Evolutionary conservation across 2,888 invertebrate species (phyloP).

Genomic region (Hypselothyrea guttata): DNA sequence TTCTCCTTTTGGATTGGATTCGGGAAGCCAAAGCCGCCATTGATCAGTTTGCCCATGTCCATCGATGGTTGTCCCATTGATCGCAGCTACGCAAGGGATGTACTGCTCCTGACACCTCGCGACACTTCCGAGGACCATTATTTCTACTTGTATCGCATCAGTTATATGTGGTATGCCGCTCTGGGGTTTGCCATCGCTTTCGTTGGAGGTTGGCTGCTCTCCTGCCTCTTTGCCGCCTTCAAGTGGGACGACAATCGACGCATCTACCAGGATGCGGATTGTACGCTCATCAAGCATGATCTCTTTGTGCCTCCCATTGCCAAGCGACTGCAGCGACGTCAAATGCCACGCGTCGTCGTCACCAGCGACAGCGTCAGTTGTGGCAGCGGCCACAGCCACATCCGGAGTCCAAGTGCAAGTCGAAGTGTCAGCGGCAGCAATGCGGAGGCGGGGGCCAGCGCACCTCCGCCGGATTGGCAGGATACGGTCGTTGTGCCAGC

Average conservation of each 20-base stretch:
- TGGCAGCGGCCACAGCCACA: conserved; percentile 34
- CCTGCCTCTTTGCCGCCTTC: conserved; percentile 81
- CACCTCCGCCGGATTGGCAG: conserved; percentile 8
- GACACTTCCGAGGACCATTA: conserved; percentile 48
- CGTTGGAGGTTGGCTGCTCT: conserved; percentile 83
- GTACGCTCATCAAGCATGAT: conserved; percentile 83
- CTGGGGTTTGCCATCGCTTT: conserved; percentile 84
- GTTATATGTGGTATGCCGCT: conserved; percentile 88
- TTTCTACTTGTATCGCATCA: conserved; percentile 83
- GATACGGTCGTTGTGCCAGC: background rate
- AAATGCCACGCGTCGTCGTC: conserved; percentile 77
- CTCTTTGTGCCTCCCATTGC: conserved; percentile 85
- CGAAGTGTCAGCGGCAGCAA: conserved; percentile 25
- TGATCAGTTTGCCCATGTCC: conserved; percentile 84
- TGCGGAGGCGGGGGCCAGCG: conserved; percentile 2
- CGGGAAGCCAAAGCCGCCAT: conserved; percentile 88
- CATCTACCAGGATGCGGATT: conserved; percentile 74
- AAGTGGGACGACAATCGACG: conserved; percentile 76
- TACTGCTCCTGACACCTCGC: conserved; percentile 25
- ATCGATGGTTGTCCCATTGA: conserved; percentile 84
- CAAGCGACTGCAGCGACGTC: conserved; percentile 80
- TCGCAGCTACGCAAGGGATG: conserved; percentile 44
- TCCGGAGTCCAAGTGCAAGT: too few relatives aligned
- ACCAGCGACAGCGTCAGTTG: conserved; percentile 46
- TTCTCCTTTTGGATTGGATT: conserved; percentile 93